These are phyloP conservation scores for Lipophrys pholis DNA, from an alignment of 2,113 vertebrate genomes.

Conservation along the genomic window DNA sequence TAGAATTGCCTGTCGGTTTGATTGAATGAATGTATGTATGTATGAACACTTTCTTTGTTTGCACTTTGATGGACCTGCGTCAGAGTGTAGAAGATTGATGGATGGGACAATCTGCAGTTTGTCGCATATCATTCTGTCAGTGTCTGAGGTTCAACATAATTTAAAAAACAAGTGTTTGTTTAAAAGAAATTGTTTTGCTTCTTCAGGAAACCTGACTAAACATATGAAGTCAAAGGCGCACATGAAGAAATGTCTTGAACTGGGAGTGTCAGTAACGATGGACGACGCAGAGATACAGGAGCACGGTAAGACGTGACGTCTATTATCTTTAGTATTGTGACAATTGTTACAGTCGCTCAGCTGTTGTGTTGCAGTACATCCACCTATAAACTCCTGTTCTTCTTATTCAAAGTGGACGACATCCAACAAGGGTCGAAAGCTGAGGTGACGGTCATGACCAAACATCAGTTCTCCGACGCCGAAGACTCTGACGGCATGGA, in stretches of 20 bases:
- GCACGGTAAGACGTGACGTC: constrained; percentile 83
- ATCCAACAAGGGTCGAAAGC: constrained; percentile 87
- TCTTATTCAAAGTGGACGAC: constrained; percentile 83
- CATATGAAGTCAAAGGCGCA: constrained; percentile 99
- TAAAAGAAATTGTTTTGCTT: background rate
- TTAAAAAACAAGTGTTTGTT: background rate
- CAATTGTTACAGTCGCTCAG: background rate
- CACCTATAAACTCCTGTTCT: background rate
- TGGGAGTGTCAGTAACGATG: constrained; percentile 95
- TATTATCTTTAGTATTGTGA: too few species aligned
- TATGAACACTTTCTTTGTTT: too few species aligned
- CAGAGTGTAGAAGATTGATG: too few species aligned
- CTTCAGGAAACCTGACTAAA: constrained; percentile 96
- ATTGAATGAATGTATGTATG: too few species aligned
- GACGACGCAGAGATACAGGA: constrained; percentile 94
- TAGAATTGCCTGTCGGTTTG: too few species aligned
- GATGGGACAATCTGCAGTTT: too few species aligned
- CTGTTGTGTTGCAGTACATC: background rate
- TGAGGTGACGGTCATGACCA: constrained; percentile 82
- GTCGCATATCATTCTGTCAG: too few species aligned
- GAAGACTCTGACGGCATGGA: constrained; percentile 93
- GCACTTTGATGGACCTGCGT: too few species aligned
- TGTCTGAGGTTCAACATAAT: too few species aligned
- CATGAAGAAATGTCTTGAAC: constrained; percentile 98
- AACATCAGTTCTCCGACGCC: constrained; percentile 97